A percentile compares a stretch with the other conserved stretches of the same genome.
Evolutionary conservation across 2,888 invertebrate genomes (phyloP).

Genomic region (Drosophila austrosaltans): DNA sequence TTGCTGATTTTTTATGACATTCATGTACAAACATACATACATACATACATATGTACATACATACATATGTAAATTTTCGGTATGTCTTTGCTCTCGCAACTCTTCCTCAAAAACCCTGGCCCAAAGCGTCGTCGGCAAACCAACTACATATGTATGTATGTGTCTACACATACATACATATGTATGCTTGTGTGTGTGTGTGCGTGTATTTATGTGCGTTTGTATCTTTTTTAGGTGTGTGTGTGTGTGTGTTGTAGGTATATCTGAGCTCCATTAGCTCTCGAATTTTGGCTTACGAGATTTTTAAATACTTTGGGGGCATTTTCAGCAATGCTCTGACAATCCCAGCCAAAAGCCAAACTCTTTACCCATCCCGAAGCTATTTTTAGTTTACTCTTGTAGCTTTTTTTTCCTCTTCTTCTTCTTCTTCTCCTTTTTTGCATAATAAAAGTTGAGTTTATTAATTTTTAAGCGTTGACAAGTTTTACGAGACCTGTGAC

Average conservation of each 20-base stretch:
- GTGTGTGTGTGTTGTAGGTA: conserved; percentile 32
- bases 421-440: conserved; percentile 35
- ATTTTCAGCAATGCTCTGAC: conserved; percentile 39
- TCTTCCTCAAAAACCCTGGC: conserved; percentile 69
- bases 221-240: conserved; percentile 7
- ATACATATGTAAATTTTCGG: conserved; percentile 69
- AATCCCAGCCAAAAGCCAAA: conserved; percentile 1
- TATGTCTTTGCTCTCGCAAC: conserved; percentile 51
- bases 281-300: conserved; percentile 64
- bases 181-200: conserved; percentile 28
- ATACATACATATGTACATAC: neutral
- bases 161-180: conserved; percentile 17
- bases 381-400: conserved; percentile 61
- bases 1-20: conserved; percentile 79
- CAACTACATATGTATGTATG: conserved; percentile 22
- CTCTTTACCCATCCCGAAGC: conserved; percentile 50
- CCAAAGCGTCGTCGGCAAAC: neutral
- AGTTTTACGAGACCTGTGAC: conserved; percentile 67
- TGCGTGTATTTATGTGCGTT: neutral
- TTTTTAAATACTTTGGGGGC: conserved; percentile 76
- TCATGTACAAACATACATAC: conserved; percentile 54
- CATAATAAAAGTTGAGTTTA: conserved; percentile 70
- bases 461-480: conserved; percentile 78
- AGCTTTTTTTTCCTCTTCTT: conserved; percentile 10
- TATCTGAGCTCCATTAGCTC: conserved; percentile 72